Evolutionary conservation across 2,113 vertebrate species (phyloP).

Genomic region (Scartelaos histophorus): DNA sequence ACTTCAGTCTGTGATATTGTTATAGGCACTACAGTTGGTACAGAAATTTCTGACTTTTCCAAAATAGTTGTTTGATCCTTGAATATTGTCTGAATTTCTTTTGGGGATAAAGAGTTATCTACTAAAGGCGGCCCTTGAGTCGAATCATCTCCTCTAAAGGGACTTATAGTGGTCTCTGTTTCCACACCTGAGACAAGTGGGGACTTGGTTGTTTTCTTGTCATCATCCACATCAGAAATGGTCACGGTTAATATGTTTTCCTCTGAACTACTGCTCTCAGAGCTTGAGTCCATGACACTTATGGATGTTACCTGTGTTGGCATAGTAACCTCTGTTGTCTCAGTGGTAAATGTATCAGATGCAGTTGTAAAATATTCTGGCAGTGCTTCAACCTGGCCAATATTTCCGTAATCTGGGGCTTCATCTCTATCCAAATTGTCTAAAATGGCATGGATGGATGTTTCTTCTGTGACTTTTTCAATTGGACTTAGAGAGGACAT

Average conservation of each 20-base stretch:
- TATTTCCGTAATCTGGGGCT: constrained; percentile 32
- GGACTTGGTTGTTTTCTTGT: constrained; percentile 15
- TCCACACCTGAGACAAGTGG: constrained; percentile 1
- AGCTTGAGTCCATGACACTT: constrained; percentile 21
- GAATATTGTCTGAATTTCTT: constrained; percentile 59
- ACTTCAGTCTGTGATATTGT: constrained; percentile 23
- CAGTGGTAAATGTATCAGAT: neutral
- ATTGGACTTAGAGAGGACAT: constrained; percentile 7
- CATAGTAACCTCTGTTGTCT: neutral
- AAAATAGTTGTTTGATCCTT: constrained; percentile 51
- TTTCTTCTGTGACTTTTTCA: constrained; percentile 12
- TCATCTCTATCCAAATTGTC: neutral
- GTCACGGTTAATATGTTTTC: constrained; percentile 19
- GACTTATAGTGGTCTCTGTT: constrained; percentile 24
- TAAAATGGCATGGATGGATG: neutral
- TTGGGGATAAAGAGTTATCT: constrained; percentile 20
- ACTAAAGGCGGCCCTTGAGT: constrained; percentile 28
- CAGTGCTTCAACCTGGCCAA: constrained; percentile 21
- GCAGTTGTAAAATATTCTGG: constrained; percentile 20
- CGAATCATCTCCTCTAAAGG: constrained; percentile 14
- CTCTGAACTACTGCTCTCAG: constrained; percentile 41
- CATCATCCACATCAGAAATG: constrained; percentile 1
- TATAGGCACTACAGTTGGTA: constrained; percentile 27
- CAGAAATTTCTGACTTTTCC: constrained; percentile 24
- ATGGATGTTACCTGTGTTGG: neutral